These are phyloP conservation scores for Hyppa rectilinea DNA, from an alignment of 2,888 invertebrate species.

Conservation along the genomic window DNA sequence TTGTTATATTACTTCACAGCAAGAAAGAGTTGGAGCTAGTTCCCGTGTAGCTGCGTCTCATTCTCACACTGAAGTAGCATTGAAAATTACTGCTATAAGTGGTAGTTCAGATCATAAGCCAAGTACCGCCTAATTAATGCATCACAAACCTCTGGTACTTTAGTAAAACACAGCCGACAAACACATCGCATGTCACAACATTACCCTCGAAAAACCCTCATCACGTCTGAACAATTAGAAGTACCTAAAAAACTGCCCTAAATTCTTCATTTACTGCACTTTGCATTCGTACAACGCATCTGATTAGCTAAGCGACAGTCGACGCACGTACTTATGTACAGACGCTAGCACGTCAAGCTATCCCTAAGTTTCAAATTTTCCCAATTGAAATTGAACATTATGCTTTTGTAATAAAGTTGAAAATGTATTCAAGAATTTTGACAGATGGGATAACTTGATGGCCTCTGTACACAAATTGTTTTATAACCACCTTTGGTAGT, in stretches of 20 bases:
- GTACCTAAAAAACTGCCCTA: conserved; percentile 34
- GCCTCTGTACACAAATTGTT: conserved; percentile 47
- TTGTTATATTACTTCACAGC: too few species aligned
- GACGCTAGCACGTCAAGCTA: too few species aligned
- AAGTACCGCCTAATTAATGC: not conserved
- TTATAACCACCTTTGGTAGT: conserved; percentile 32
- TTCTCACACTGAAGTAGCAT: too few species aligned
- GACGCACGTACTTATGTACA: conserved; percentile 34
- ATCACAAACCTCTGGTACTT: not conserved
- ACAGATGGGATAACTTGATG: too few species aligned
- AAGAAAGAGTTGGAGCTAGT: too few species aligned
- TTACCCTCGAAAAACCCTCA: conserved; percentile 3
- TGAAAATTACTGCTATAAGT: too few species aligned
- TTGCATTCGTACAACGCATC: conserved; percentile 34
- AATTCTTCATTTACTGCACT: conserved; percentile 45
- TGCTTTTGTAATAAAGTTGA: too few species aligned
- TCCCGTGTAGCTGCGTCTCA: too few species aligned
- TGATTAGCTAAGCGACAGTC: conserved; percentile 45
- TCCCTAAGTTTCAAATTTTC: too few species aligned
- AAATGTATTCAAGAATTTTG: too few species aligned
- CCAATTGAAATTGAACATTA: too few species aligned
- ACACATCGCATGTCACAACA: not conserved
- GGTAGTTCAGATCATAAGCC: too few species aligned
- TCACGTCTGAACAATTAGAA: conserved; percentile 59
- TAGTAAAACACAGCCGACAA: not conserved